phyloP scores from a whole-genome alignment of 2,797 vertebrate species.

The Esox masquinongy region DNA sequence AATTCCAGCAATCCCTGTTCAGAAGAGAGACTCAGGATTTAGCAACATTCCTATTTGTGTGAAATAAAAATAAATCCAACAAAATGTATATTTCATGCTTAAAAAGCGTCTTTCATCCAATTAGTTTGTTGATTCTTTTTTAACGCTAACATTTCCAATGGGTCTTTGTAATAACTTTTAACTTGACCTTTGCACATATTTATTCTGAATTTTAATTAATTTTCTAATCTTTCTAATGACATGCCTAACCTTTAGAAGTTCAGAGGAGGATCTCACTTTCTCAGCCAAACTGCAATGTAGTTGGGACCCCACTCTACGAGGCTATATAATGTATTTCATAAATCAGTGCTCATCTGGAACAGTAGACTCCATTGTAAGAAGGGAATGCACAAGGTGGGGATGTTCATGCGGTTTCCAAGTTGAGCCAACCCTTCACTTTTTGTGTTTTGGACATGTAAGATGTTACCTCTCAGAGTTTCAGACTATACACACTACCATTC shows the following conservation, averaged over 20 bases:
- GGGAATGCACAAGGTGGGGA: too few species aligned
- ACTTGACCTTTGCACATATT: neutral
- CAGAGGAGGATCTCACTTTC: neutral
- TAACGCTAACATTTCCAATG: too few species aligned
- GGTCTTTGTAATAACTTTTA: neutral
- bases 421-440: neutral
- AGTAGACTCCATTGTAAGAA: neutral
- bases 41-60: neutral
- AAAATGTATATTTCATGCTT: neutral
- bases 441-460: neutral
- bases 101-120: neutral
- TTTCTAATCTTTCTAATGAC: neutral
- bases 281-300: neutral
- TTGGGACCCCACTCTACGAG: neutral
- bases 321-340: neutral
- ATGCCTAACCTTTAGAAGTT: neutral
- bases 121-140: neutral
- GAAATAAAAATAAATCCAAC: slow-evolving; percentile 2
- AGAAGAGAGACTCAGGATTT: neutral
- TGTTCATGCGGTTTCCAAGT: too few species aligned
- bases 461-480: neutral
- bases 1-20: neutral
- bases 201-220: neutral
- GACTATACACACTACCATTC: slow-evolving; percentile 6
- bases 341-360: neutral